Evolutionary conservation across 1,140 invertebrate genomes (phyloP), one percentile per base, ranked within the genome.

Genomic region (Tetraneura akinire): DNA sequence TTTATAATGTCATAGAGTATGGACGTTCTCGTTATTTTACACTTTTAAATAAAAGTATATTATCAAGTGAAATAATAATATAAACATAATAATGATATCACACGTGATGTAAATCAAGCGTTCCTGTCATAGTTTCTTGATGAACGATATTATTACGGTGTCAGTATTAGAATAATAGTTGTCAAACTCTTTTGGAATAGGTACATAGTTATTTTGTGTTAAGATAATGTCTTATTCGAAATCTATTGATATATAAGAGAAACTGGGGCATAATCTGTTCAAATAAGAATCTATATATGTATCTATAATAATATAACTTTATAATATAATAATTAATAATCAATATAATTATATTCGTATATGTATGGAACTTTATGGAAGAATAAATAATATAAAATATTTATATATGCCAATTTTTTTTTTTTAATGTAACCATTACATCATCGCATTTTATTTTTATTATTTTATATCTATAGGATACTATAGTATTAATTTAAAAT

Each of bases 1-100:
- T 37, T 91, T 89, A 29, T 90, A 88, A 82, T 92, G 85, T 93
- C 93, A 95, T 83, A 93, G 92, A 60, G 91, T 89, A 84, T 91
- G n/a, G n/a, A n/a, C 92, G 62, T 13, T 10, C 1, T 53, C 18
- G 82, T 91, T 90, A n/a, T n/a, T n/a, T 45, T 9, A 47, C 16
- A 90, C 32, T 37, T 8, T 8, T 3, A 37, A 37, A 37, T 37
- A 37, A 37, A 37, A 37, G 8, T 37, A 37, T 91, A 83, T 91
- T 92, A 84, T 37, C 8, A 9, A 84, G 29, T 57, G 18, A 55
- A 62, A 73, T 16, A 62, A 73, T 16, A 62, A 60, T 47, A 78
- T 42, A 5, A 45, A 71, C 49, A 51, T n/a, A n/a, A n/a, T n/a
- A n/a, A n/a, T n/a, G 55, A 18, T 42, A 47, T 10, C 29, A 18